Evolutionary conservation across 2,113 vertebrate genomes (phyloP).

Genomic region (Ceratotherium simum): DNA sequence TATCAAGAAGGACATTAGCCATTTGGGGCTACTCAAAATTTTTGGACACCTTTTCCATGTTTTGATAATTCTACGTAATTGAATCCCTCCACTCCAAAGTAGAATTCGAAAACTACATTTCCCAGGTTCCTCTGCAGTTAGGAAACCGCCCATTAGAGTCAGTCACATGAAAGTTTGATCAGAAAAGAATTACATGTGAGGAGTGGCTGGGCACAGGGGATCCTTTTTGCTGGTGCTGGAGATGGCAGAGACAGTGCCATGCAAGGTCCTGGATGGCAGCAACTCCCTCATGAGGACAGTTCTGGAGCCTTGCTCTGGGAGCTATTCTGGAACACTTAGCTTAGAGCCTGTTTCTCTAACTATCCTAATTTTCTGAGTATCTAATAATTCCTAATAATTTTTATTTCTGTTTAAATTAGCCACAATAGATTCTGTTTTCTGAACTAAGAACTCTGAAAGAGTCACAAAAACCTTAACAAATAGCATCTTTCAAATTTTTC

Average conservation of each 20-base stretch:
- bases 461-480: neutral
- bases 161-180: neutral
- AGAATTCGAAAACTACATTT: neutral
- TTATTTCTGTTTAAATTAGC: neutral
- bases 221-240: neutral
- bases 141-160: neutral
- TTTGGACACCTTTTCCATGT: neutral
- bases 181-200: neutral
- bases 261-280: neutral
- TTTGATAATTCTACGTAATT: neutral
- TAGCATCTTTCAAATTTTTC: neutral
- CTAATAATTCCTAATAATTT: neutral
- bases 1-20: neutral
- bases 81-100: neutral
- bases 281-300: neutral
- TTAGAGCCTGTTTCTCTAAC: neutral
- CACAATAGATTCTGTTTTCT: neutral
- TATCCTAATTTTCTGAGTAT: neutral
- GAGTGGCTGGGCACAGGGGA: neutral
- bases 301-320: neutral
- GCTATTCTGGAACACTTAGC: neutral
- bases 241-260: neutral
- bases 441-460: neutral
- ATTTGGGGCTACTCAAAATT: neutral
- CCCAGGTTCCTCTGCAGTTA: neutral